phyloP scores from a whole-genome alignment of 2,113 vertebrate genomes.

The Crotophaga sulcirostris region DNA sequence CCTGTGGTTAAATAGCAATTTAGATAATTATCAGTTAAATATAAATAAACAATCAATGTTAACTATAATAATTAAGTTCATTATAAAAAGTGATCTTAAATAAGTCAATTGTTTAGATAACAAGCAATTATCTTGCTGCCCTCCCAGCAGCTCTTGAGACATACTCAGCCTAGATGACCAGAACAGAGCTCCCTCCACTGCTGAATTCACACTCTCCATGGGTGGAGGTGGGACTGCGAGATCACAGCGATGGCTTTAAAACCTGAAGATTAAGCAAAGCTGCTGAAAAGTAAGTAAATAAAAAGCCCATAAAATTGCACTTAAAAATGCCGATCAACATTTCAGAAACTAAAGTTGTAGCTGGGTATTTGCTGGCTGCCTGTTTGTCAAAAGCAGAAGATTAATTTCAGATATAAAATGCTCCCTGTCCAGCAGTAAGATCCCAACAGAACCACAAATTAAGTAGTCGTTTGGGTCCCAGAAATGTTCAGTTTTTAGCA shows the following conservation, averaged over 20 bases:
- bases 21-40: background rate
- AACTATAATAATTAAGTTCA: background rate
- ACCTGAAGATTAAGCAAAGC: background rate
- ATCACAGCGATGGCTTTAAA: background rate
- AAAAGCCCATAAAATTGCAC: background rate
- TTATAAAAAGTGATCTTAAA: background rate
- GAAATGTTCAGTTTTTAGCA: rapidly evolving
- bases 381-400: background rate
- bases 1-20: background rate
- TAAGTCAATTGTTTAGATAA: background rate
- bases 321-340: background rate
- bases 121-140: background rate
- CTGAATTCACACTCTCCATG: background rate
- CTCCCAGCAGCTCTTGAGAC: background rate
- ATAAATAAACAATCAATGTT: background rate
- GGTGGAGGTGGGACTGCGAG: background rate
- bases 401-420: background rate
- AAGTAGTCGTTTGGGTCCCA: background rate
- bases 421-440: background rate
- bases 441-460: background rate
- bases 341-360: background rate
- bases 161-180: background rate
- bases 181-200: background rate
- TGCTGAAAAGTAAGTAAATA: background rate
- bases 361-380: background rate